A percentile compares a stretch with the other conserved stretches of the same genome.
phyloP scores from a whole-genome alignment of 2,888 invertebrate species.

The Pheosia tremula region DNA sequence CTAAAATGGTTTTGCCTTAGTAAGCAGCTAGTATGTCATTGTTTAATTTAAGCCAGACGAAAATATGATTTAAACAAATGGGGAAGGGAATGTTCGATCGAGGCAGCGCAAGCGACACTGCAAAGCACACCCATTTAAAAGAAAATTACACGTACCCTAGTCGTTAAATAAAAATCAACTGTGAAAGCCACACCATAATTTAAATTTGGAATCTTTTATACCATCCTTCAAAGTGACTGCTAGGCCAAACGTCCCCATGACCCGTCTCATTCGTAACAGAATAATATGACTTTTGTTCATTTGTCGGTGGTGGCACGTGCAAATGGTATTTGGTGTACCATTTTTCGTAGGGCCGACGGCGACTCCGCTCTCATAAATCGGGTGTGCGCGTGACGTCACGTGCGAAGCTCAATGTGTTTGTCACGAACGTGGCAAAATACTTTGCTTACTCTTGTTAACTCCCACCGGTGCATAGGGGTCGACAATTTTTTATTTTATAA shows the following conservation, averaged over 20 bases:
- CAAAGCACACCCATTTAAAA: no score
- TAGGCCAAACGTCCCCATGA: conserved; percentile 54
- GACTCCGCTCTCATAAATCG: conserved; percentile 77
- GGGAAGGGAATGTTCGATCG: no score
- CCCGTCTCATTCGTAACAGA: conserved; percentile 57
- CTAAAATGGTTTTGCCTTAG: no score
- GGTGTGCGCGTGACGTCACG: conserved; percentile 72
- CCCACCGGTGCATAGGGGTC: conserved; percentile 22
- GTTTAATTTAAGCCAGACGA: no score
- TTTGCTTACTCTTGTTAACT: conserved; percentile 37
- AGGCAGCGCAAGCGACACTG: no score
- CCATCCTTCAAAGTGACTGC: conserved; percentile 18
- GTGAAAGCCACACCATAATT: neutral
- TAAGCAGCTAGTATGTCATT: no score
- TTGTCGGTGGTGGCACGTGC: conserved; percentile 62
- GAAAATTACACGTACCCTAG: no score
- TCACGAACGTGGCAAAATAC: conserved; percentile 66
- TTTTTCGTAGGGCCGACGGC: conserved; percentile 61
- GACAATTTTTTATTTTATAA: no score
- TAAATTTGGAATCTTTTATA: neutral
- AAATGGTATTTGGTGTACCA: conserved; percentile 69
- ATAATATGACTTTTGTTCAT: conserved; percentile 68
- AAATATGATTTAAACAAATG: no score
- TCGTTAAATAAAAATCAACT: no score
- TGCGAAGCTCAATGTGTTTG: conserved; percentile 62